Conservation (phyloP, 1,140 invertebrate species). For the Eubasilissa regina region DNA sequence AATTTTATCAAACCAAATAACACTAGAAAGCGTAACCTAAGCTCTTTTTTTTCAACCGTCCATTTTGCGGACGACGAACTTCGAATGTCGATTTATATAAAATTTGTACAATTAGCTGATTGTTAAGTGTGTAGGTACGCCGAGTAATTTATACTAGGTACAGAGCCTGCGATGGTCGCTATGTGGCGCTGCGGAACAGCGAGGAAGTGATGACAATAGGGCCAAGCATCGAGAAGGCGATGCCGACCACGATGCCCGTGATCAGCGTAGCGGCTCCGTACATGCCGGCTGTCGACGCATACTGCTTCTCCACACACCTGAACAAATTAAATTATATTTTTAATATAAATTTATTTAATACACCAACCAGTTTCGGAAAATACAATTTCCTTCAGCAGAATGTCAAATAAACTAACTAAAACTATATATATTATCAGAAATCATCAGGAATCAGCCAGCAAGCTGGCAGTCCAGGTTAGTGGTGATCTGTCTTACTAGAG, state of each 20-base stretch:
- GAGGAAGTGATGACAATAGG: conserved; percentile 73
- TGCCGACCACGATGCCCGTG: conserved; percentile 89
- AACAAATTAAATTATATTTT: conserved; percentile 64
- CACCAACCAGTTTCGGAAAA: too few species aligned
- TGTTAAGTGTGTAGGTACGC: background rate
- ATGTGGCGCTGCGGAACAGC: conserved; percentile 35
- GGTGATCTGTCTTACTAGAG: too few species aligned
- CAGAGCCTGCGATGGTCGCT: background rate
- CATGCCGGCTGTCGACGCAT: conserved; percentile 94
- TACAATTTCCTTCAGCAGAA: too few species aligned
- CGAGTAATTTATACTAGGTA: background rate
- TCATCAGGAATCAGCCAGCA: too few species aligned
- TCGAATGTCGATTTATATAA: conserved; percentile 1
- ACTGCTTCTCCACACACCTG: conserved; percentile 87
- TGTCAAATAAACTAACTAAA: too few species aligned
- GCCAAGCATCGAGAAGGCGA: conserved; percentile 83
- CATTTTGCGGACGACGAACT: too few species aligned
- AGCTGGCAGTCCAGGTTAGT: too few species aligned
- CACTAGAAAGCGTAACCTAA: conserved; percentile 26
- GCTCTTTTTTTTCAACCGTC: conserved; percentile 8
- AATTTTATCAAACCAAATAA: background rate
- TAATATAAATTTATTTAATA: too few species aligned
- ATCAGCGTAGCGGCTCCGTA: conserved; percentile 93
- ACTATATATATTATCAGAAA: too few species aligned
- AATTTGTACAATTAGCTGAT: conserved; percentile 16